Evolutionary conservation across 2,113 vertebrate genomes (phyloP).

Genomic region (Empidonax alnorum): DNA sequence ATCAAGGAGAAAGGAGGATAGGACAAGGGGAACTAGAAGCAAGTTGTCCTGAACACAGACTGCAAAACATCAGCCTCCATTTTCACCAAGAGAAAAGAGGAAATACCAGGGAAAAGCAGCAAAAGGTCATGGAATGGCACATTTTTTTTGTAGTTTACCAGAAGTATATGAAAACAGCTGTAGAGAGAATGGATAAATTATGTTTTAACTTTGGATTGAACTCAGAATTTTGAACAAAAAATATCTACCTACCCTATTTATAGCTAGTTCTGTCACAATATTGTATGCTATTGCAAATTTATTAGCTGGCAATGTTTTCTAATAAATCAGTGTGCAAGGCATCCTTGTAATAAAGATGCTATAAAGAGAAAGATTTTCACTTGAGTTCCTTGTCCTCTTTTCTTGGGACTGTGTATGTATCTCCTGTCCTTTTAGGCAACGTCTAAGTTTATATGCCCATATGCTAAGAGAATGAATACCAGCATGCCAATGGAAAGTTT

Average conservation of each 20-base stretch:
- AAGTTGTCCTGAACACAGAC: not conserved
- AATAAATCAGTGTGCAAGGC: not conserved
- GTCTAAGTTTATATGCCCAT: not conserved
- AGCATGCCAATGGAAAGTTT: not conserved
- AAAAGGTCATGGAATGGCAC: slow-evolving; percentile 40
- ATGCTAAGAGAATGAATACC: not conserved
- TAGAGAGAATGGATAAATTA: slow-evolving; percentile 21
- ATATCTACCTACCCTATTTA: slow-evolving; percentile 41
- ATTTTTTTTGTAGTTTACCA: slow-evolving; percentile 11
- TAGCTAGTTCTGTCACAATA: slow-evolving; percentile 15
- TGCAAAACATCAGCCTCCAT: slow-evolving; percentile 16
- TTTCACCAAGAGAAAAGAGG: slow-evolving; percentile 37
- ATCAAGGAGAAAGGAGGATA: not conserved
- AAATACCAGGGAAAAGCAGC: slow-evolving; percentile 46
- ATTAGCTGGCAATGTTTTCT: slow-evolving; percentile 18
- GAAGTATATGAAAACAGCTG: slow-evolving; percentile 42
- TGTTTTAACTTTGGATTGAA: slow-evolving; percentile 30
- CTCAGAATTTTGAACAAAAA: slow-evolving; percentile 22
- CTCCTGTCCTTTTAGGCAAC: not conserved
- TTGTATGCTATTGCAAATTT: slow-evolving; percentile 8
- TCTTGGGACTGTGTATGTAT: not conserved
- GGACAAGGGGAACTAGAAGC: not conserved
- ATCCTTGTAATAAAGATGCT: not conserved
- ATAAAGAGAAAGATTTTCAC: not conserved
- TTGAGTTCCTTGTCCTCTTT: not conserved